Base-by-base conservation (phyloP, 37 sponge, comb jelly and placozoan genomes). In the Agelas oroides region DNA sequence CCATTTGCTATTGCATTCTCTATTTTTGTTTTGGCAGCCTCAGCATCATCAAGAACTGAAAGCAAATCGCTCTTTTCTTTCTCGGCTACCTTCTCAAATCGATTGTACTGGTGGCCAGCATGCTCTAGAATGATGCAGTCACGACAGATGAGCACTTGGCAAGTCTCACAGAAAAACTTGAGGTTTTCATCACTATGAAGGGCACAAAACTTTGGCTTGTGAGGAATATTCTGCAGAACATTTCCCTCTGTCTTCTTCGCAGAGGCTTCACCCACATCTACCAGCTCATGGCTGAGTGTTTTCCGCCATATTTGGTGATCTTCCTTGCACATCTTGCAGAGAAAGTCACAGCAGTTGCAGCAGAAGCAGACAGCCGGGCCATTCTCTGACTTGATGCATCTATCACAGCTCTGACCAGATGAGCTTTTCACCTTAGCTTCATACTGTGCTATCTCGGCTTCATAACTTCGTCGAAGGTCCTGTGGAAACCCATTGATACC, bases 141-240 rank as follows among this genome's bases (percentile, higher is more conserved):
- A 35, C 81, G 75, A 37, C 88, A 87, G 21, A 87, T 64, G 57
- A 87, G 73, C 2, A 1, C n/a, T 15, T 54, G 23, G 31, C 81
- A 80, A 1, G 66, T 74, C 56, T 80, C 66, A 27, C 88, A 87
- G 75, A 65, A 87, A 36, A 75, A 87, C 46, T 80, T 87, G 17
- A 80, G 53, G 15, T 35, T 60, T 53, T 80, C 81, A 37, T 80
- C 81, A 5, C 14, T n/a, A 33, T 87, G 88, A 15, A 46, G 53
- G 5, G 65, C 37, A 75, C 81, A 80, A 23, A 24, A 23, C 76
- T 73, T 58, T 8, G 76, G 70, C 37, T 59, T 61, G 37, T 71
- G 78, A 21, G 71, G 53, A 17, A 78, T 40, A 2, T 32, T 67
- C 52, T 46, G 30, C 1, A 58, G 25, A 20, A 54, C 0, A 30